These are phyloP conservation scores for Trachelus tabidus DNA, from an alignment of 2,888 invertebrate species.

Conservation along the genomic window DNA sequence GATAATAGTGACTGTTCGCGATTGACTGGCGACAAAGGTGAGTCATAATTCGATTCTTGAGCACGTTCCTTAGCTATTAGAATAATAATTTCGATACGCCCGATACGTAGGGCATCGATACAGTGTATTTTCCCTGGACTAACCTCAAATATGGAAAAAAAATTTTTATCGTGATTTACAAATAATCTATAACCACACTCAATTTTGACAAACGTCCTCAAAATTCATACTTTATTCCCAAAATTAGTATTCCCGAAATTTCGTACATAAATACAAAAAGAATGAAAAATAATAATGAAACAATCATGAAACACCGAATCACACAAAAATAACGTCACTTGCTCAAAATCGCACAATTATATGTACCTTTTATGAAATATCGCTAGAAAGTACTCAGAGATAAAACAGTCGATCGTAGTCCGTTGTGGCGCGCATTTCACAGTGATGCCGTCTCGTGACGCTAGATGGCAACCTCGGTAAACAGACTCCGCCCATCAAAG, in stretches of 20 bases:
- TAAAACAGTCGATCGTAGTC: slow-evolving; percentile 1
- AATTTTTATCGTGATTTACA: neutral
- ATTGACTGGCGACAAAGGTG: neutral
- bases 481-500: slow-evolving; percentile 38
- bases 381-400: neutral
- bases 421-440: slow-evolving; percentile 23
- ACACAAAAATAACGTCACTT: neutral
- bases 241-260: neutral
- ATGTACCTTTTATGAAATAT: neutral
- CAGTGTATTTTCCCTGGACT: slow-evolving; percentile 13
- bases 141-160: slow-evolving; percentile 35
- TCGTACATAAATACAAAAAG: neutral
- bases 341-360: neutral
- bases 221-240: neutral
- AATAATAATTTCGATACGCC: neutral
- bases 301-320: neutral
- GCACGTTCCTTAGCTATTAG: neutral
- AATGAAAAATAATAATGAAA: neutral
- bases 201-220: neutral
- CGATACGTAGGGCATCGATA: neutral
- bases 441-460: slow-evolving; percentile 42
- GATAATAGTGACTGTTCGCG: neutral
- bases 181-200: neutral
- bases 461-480: slow-evolving; percentile 42
- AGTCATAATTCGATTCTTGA: neutral